A percentile compares a stretch with the other conserved stretches of the same genome.
Conservation (phyloP, 64 coral and sea anemone genomes). For the Dendrophyllia cribrosa region DNA sequence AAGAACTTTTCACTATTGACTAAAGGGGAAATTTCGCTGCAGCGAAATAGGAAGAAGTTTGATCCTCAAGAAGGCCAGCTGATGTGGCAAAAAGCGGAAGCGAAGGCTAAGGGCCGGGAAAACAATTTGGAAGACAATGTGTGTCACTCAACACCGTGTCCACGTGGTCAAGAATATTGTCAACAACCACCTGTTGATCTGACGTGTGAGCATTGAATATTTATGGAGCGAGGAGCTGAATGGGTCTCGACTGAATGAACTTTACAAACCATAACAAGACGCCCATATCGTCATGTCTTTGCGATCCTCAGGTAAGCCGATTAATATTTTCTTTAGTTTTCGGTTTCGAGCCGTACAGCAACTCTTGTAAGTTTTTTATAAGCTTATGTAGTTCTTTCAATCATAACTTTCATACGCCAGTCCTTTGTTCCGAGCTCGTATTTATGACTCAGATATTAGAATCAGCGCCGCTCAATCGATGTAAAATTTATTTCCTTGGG, state of each 20-base stretch:
- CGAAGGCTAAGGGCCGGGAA: not conserved
- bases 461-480: not conserved
- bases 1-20: not conserved
- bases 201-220: constrained; percentile 64
- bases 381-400: not conserved
- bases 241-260: constrained; percentile 57
- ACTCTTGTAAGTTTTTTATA: not conserved
- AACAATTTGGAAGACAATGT: constrained; percentile 35
- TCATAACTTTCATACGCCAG: not conserved
- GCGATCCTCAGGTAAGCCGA: constrained; percentile 58
- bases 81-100: not conserved
- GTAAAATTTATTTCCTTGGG: not conserved
- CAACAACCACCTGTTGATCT: constrained; percentile 81
- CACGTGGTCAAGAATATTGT: constrained; percentile 63
- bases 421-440: constrained; percentile 8
- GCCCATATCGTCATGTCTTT: constrained; percentile 7
- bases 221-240: constrained; percentile 15
- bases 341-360: not conserved
- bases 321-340: not conserved
- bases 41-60: not conserved
- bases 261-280: constrained; percentile 69
- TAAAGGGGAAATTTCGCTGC: not conserved
- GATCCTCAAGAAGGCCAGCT: not conserved
- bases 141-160: constrained; percentile 21
- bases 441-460: not conserved